Percentiles rank a stretch among this genome's conserved stretches.
These are phyloP conservation scores for Arctopsyche grandis DNA, from an alignment of 1,140 invertebrate species.

Conservation along the genomic window DNA sequence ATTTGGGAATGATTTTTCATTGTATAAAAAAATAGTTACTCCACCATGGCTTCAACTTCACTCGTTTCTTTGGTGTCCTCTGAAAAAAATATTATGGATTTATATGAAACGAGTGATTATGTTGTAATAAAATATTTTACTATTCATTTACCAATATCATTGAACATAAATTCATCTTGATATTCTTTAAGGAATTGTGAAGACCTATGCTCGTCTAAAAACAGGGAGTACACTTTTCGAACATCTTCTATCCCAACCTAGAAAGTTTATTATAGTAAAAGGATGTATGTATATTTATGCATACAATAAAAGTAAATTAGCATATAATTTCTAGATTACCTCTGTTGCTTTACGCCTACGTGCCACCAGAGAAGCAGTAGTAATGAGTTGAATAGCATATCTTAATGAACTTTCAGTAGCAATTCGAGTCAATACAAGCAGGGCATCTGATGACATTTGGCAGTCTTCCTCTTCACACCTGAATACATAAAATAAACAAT, in stretches of 20 bases:
- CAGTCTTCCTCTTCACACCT: constrained; percentile 97
- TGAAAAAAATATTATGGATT: constrained; percentile 24
- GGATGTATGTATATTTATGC: too few species aligned
- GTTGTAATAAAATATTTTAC: not conserved
- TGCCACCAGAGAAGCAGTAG: constrained; percentile 91
- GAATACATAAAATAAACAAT: constrained; percentile 52
- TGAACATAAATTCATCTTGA: constrained; percentile 96
- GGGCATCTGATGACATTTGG: constrained; percentile 91
- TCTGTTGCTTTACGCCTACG: constrained; percentile 84
- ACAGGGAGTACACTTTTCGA: constrained; percentile 93
- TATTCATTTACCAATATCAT: constrained; percentile 65
- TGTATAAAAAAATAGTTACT: constrained; percentile 15
- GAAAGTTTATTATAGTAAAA: constrained; percentile 52
- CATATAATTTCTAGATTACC: constrained; percentile 64
- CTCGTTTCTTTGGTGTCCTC: constrained; percentile 22
- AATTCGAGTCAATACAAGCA: constrained; percentile 91
- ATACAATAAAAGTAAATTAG: too few species aligned
- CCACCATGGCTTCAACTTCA: constrained; percentile 15
- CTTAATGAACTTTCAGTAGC: constrained; percentile 92
- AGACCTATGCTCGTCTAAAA: constrained; percentile 93
- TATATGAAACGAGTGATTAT: not conserved
- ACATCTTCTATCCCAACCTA: constrained; percentile 89
- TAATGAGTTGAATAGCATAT: constrained; percentile 99
- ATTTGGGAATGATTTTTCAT: not conserved
- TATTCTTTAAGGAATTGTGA: constrained; percentile 95